Evolutionary conservation across 1,140 invertebrate genomes (phyloP).

Genomic region (Drosophila grimshawi): DNA sequence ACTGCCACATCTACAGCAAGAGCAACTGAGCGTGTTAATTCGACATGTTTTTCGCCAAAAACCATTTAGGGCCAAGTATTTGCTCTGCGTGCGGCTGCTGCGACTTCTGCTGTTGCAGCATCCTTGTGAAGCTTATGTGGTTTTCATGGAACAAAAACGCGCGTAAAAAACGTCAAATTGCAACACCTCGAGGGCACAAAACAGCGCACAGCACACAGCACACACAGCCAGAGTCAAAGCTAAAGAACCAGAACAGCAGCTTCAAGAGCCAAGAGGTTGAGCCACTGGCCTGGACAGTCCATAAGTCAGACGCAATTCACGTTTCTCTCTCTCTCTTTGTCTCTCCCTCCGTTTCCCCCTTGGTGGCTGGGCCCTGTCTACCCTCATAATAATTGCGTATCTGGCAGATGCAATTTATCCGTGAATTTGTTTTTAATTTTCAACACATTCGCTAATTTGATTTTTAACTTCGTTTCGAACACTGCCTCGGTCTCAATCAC

Average conservation of each 20-base stretch:
- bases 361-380: constrained; percentile 28
- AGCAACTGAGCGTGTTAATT: constrained; percentile 82
- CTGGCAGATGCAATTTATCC: constrained; percentile 85
- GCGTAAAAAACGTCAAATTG: constrained; percentile 84
- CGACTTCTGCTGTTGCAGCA: constrained; percentile 42
- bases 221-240: constrained; percentile 9
- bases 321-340: background rate
- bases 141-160: constrained; percentile 80
- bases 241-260: constrained; percentile 52
- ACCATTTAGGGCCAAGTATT: constrained; percentile 81
- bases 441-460: constrained; percentile 85
- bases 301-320: constrained; percentile 62
- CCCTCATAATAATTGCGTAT: constrained; percentile 84
- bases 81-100: constrained; percentile 69
- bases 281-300: constrained; percentile 48
- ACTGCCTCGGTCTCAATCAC: constrained; percentile 81
- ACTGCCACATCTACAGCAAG: constrained; percentile 36
- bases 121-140: constrained; percentile 58
- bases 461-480: constrained; percentile 84
- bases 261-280: constrained; percentile 23
- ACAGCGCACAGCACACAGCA: constrained; percentile 37
- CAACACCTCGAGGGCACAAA: constrained; percentile 81
- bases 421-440: constrained; percentile 85
- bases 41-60: constrained; percentile 82
- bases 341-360: background rate